Conservation (phyloP, 2,797 vertebrate species). For the Cryptoblepharus egeriae region DNA sequence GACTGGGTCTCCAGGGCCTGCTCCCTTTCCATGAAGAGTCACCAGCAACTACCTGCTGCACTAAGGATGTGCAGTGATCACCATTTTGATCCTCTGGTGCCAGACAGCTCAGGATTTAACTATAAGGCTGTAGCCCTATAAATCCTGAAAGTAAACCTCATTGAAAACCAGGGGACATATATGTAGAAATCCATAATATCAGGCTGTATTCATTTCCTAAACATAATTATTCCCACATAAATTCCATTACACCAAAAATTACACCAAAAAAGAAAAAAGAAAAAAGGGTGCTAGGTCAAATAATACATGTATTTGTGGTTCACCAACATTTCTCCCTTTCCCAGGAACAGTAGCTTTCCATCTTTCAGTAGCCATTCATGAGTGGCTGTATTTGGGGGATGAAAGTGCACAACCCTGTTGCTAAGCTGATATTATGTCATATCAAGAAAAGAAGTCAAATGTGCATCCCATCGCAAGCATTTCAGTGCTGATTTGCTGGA, state of each 20-base stretch:
- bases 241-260: too few species aligned
- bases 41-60: too few species aligned
- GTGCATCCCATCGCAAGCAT: neutral
- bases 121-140: neutral
- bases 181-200: neutral
- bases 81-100: too few species aligned
- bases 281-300: neutral
- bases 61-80: too few species aligned
- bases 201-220: neutral
- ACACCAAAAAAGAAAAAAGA: too few species aligned
- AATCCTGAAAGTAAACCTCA: too few species aligned
- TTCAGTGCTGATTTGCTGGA: neutral
- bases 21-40: too few species aligned
- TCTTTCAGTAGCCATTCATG: neutral
- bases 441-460: neutral
- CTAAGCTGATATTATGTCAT: neutral
- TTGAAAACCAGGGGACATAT: too few species aligned
- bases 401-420: neutral
- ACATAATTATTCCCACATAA: neutral
- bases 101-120: too few species aligned
- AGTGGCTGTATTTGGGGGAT: neutral
- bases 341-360: too few species aligned
- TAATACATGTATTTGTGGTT: neutral
- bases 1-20: too few species aligned
- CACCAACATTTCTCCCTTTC: neutral